These are phyloP conservation scores for Liasis olivaceus DNA, from an alignment of 2,797 vertebrate genomes.

Conservation along the genomic window DNA sequence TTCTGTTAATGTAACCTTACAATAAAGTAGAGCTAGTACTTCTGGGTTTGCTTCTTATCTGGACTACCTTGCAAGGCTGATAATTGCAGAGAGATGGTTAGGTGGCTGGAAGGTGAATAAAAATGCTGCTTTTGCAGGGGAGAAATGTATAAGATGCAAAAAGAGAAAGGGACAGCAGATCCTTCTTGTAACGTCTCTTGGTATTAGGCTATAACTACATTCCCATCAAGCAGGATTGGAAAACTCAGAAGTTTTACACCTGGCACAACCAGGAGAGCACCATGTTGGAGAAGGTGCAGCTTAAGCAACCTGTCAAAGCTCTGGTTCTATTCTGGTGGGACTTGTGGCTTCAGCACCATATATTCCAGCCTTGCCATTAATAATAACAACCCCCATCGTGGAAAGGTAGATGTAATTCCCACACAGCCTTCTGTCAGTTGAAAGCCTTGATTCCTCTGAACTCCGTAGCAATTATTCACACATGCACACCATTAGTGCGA, in stretches of 20 bases:
- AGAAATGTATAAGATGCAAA: too few relatives aligned
- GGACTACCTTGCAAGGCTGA: too few relatives aligned
- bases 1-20: too few relatives aligned
- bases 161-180: too few relatives aligned
- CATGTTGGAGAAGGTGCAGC: neutral
- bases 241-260: neutral
- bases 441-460: neutral
- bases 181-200: neutral
- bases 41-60: too few relatives aligned
- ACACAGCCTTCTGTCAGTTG: neutral
- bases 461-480: neutral
- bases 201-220: neutral
- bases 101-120: too few relatives aligned
- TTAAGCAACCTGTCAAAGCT: neutral
- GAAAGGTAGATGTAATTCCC: neutral
- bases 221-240: neutral
- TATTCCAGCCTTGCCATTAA: neutral
- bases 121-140: too few relatives aligned
- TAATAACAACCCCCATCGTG: neutral
- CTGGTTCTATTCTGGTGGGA: too few relatives aligned
- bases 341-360: neutral
- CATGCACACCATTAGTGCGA: neutral
- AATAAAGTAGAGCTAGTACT: too few relatives aligned
- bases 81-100: too few relatives aligned
- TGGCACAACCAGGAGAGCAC: neutral